Base-by-base conservation (phyloP, 2,888 invertebrate species). In the Pyrgus malvae region DNA sequence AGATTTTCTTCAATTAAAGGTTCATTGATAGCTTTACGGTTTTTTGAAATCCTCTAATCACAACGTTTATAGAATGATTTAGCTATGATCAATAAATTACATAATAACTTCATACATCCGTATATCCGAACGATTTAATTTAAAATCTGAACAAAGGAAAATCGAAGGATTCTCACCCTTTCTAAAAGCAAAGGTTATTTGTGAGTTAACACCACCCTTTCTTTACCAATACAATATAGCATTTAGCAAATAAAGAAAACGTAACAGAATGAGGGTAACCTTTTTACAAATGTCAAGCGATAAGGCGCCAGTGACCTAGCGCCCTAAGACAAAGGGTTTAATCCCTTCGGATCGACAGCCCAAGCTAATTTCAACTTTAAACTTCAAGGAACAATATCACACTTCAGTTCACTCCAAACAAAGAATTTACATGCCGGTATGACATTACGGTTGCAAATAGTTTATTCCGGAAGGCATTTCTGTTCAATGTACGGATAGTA, bases 281-380 rank as follows among this genome's bases (percentile, higher is more conserved):
- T 90, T 90, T 89, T 72, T 72, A 80, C 72, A 88, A 90, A 90
- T 90, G 90, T 80, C 90, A 90, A 73, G 75, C 81, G 78, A 77
- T 76, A 77, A 74, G 68, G 74, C 75, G 77, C 71, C 80, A 75
- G 72, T 72, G 78, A 73, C 77, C 72, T 73, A 73, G 78, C 78
- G 78, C 83, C 84, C 86, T 86, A 80, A 87, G 86, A 88, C 89
- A 87, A 88, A 86, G 86, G 85, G 83, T 82, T 88, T 78, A 82
- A 79, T 78, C 78, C 79, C 72, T 80, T 78, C 72, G 69, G 70
- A 71, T 64, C 68, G 64, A 57, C 61, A 62, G 62, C 59, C 61
- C 67, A 66, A 67, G 68, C 75, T 33, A 81, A 77, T 76, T 61
- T 74, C 70, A 70, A 76, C 83, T 78, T 68, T 83, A 77, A 58